Conservation (phyloP, 1,140 invertebrate genomes). For the Dryas iulia region DNA sequence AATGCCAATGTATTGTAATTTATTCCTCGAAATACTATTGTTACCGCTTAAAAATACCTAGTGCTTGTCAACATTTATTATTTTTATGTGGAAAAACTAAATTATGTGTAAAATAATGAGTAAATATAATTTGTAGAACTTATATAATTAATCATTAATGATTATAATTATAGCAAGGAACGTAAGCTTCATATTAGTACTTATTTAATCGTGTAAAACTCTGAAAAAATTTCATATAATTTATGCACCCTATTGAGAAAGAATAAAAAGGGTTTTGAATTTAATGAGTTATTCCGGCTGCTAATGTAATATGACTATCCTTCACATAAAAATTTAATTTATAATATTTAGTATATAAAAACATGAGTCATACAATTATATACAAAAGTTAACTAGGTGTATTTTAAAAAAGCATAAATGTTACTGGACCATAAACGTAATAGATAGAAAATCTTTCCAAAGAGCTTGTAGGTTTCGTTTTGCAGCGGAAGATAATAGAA, state of each 20-base stretch:
- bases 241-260: not conserved
- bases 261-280: not conserved
- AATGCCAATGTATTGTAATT: constrained; percentile 49
- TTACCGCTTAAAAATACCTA: constrained; percentile 1
- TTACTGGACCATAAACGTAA: not conserved
- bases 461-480: constrained; percentile 16
- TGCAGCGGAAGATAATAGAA: constrained; percentile 13
- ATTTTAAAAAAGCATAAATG: not conserved
- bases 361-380: too few relatives aligned
- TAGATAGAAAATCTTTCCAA: constrained; percentile 1
- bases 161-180: not conserved
- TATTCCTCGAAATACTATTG: constrained; percentile 33
- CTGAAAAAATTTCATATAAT: not conserved
- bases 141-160: not conserved
- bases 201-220: not conserved
- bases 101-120: not conserved
- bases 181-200: not conserved
- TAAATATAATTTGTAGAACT: not conserved
- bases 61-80: not conserved
- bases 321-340: too few relatives aligned
- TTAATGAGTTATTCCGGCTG: not conserved
- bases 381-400: too few relatives aligned
- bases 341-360: too few relatives aligned
- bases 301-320: not conserved
- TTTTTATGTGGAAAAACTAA: not conserved